Percentiles rank a stretch among this genome's conserved stretches.
Conservation (phyloP, 1,140 invertebrate genomes). For the Atta cephalotes region DNA sequence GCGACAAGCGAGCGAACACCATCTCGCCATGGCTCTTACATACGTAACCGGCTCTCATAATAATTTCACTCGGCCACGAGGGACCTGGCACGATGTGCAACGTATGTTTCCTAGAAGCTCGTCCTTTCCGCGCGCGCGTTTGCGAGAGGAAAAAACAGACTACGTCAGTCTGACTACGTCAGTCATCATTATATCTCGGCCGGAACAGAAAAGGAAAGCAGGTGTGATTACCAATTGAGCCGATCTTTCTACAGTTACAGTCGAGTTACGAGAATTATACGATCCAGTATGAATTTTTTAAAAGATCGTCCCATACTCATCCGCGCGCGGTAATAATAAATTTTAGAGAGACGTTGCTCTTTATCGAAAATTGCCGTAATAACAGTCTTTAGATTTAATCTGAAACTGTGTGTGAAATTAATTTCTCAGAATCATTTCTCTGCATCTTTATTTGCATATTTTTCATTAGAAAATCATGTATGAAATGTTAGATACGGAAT, state of each 20-base stretch:
- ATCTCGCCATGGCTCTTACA: slow-evolving; percentile 78
- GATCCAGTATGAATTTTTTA: neutral
- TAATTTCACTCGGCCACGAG: slow-evolving; percentile 79
- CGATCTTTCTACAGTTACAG: slow-evolving; percentile 10
- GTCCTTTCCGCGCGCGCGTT: slow-evolving; percentile 28
- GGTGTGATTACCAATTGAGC: neutral
- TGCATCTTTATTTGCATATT: too few relatives aligned
- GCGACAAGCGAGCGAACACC: slow-evolving; percentile 84
- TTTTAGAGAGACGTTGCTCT: neutral
- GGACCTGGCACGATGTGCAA: slow-evolving; percentile 62
- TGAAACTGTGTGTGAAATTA: neutral
- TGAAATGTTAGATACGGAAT: neutral
- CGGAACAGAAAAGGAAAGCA: slow-evolving; percentile 20
- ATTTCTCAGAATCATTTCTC: neutral
- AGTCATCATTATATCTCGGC: slow-evolving; percentile 14
- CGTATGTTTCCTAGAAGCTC: slow-evolving; percentile 73
- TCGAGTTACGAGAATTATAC: neutral
- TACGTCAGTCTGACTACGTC: neutral
- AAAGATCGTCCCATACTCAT: neutral
- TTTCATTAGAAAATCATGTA: neutral
- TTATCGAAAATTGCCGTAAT: neutral
- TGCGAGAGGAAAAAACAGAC: slow-evolving; percentile 10
- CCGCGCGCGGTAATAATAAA: neutral
- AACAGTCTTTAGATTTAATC: neutral
- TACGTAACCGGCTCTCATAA: slow-evolving; percentile 81